phyloP scores from a whole-genome alignment of 2,113 vertebrate species.

The Pelusios castaneus region DNA sequence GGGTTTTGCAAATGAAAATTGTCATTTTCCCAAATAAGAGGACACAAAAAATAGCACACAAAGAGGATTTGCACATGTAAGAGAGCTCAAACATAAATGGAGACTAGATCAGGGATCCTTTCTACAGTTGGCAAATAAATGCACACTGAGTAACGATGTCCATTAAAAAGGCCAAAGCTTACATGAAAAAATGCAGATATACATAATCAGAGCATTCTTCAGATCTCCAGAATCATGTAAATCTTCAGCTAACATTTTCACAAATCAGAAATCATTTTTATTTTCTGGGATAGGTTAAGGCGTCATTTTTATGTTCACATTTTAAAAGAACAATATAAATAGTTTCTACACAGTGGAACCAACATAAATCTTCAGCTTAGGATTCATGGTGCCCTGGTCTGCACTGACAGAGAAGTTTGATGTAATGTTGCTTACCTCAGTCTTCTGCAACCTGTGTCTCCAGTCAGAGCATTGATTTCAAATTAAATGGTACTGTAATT shows the following conservation, averaged over 20 bases:
- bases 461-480: too few relatives aligned
- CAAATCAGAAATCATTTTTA: not conserved
- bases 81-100: not conserved
- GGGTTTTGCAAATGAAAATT: not conserved
- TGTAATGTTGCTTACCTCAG: too few relatives aligned
- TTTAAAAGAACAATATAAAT: not conserved
- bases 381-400: not conserved
- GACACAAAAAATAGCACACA: not conserved
- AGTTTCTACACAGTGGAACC: not conserved
- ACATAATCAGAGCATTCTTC: not conserved
- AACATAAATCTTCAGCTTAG: not conserved
- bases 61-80: not conserved
- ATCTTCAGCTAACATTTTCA: slow-evolving; percentile 7
- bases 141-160: not conserved
- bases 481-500: too few relatives aligned
- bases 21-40: not conserved
- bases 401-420: too few relatives aligned
- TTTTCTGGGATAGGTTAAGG: not conserved
- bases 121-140: not conserved
- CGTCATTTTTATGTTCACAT: not conserved
- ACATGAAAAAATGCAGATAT: not conserved
- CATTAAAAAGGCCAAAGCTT: not conserved
- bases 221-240: not conserved
- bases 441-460: too few relatives aligned
- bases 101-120: not conserved